Evolutionary conservation across 2,113 vertebrate species (phyloP).

Genomic region (Macheiramphus alcinus): DNA sequence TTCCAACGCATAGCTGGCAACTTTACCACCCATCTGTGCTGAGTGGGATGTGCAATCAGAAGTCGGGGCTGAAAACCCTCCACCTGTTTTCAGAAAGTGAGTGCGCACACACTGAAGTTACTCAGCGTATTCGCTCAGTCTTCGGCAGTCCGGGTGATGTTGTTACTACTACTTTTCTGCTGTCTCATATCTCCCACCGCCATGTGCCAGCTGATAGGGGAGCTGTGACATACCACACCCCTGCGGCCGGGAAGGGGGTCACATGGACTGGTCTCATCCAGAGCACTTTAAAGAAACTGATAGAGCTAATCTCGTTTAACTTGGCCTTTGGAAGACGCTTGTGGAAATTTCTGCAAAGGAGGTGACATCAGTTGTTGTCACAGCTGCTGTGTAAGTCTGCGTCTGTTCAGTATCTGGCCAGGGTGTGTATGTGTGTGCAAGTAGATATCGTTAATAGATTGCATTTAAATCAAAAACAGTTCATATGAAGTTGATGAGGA

Average conservation of each 20-base stretch:
- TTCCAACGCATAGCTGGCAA: background rate
- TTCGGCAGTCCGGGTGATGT: background rate
- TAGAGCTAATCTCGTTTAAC: slow-evolving; percentile 66
- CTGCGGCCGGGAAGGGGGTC: background rate
- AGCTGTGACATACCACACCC: slow-evolving; percentile 64
- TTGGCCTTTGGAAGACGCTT: slow-evolving; percentile 59
- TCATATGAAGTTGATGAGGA: background rate
- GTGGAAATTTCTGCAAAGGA: slow-evolving; percentile 66
- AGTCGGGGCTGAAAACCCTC: background rate
- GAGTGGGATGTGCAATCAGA: background rate
- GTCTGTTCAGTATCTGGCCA: slow-evolving; percentile 25
- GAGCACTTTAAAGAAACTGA: slow-evolving; percentile 56
- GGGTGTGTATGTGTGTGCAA: background rate
- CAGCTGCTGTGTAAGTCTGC: slow-evolving; percentile 41
- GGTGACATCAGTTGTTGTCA: slow-evolving; percentile 71
- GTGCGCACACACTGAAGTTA: background rate
- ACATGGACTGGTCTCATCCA: slow-evolving; percentile 41
- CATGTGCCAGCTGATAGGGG: slow-evolving; percentile 63
- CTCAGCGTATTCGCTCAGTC: background rate
- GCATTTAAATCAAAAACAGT: slow-evolving; percentile 18
- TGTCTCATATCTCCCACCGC: slow-evolving; percentile 56
- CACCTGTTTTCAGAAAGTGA: slow-evolving; percentile 13
- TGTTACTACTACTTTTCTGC: slow-evolving; percentile 45
- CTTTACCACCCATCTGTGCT: background rate
- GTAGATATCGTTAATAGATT: background rate